A percentile compares a stretch with the other conserved stretches of the same genome.
phyloP scores from a whole-genome alignment of 2,113 vertebrate species.

The Fregetta grallaria region DNA sequence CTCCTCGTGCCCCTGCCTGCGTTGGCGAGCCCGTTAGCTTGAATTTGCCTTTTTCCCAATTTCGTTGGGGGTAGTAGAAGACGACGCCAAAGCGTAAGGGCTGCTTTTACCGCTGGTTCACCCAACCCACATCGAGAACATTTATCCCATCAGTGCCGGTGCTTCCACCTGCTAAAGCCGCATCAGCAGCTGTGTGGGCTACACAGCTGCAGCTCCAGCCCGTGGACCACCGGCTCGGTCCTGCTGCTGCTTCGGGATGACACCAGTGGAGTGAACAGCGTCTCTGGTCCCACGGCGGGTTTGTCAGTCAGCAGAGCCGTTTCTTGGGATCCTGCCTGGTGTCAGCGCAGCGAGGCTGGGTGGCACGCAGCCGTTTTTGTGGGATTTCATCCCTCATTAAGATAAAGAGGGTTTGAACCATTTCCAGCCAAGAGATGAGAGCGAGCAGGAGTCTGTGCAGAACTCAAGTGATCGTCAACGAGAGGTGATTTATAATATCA shows the following conservation, averaged over 20 bases:
- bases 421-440: slow-evolving; percentile 54
- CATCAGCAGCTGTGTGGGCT: neutral
- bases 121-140: neutral
- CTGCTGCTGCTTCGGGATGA: neutral
- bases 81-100: neutral
- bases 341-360: neutral
- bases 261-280: fast-evolving
- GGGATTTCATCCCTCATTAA: slow-evolving; percentile 63
- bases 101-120: neutral
- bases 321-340: neutral
- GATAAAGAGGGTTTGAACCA: slow-evolving; percentile 59
- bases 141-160: neutral
- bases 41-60: neutral
- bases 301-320: neutral
- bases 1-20: neutral
- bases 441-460: slow-evolving; percentile 31
- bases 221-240: neutral
- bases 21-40: neutral
- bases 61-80: neutral
- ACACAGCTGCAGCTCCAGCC: neutral
- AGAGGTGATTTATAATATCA: slow-evolving; percentile 67
- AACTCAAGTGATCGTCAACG: slow-evolving; percentile 35
- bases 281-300: fast-evolving
- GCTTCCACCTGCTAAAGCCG: neutral
- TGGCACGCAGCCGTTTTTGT: slow-evolving; percentile 3